phyloP scores from a whole-genome alignment of 1,140 invertebrate genomes.

The Tetragnatha versicolor region DNA sequence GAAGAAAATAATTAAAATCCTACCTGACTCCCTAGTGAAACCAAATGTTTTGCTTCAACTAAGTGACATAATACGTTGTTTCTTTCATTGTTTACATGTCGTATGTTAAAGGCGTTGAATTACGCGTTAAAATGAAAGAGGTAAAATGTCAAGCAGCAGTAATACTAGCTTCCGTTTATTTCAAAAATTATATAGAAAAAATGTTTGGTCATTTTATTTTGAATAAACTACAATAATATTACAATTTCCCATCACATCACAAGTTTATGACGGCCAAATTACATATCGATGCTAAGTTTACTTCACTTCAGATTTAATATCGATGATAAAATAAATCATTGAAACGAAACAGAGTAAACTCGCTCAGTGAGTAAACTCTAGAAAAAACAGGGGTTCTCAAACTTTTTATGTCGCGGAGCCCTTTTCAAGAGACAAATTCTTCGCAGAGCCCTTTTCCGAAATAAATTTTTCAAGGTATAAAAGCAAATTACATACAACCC shows the following conservation, averaged over 20 bases:
- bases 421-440: too few relatives aligned
- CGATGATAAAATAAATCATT: too few relatives aligned
- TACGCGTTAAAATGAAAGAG: background rate
- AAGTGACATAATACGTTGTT: slow-evolving; percentile 23
- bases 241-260: slow-evolving; percentile 1
- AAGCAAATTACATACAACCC: too few relatives aligned
- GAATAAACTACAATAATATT: background rate
- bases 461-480: too few relatives aligned
- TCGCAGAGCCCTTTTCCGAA: too few relatives aligned
- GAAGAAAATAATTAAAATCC: background rate
- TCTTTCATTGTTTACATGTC: slow-evolving; percentile 1
- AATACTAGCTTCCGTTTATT: background rate
- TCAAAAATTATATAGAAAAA: background rate
- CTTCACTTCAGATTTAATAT: too few relatives aligned
- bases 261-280: background rate
- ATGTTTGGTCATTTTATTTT: background rate
- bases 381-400: too few relatives aligned
- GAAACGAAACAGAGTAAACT: too few relatives aligned
- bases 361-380: too few relatives aligned
- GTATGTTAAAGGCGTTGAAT: background rate
- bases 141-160: background rate
- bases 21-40: background rate
- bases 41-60: background rate
- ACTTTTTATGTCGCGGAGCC: too few relatives aligned
- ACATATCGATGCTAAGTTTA: background rate